A percentile compares a stretch with the other conserved stretches of the same genome.
These are phyloP conservation scores for Sinelater perroti DNA, from an alignment of 2,888 invertebrate species.

Conservation along the genomic window DNA sequence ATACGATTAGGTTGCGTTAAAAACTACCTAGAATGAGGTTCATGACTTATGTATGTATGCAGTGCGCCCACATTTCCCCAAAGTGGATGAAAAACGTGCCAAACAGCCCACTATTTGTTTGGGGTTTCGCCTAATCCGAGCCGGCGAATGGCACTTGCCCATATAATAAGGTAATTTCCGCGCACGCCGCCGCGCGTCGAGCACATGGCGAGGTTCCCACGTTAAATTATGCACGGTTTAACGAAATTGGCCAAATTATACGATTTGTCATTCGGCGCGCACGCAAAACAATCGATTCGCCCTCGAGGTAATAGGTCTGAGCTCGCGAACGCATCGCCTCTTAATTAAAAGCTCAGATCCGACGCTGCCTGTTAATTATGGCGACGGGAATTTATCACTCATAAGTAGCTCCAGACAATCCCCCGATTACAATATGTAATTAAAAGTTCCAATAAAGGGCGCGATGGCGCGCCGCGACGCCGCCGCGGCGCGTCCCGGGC, in stretches of 20 bases:
- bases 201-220: conserved; percentile 17
- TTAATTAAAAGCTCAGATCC: conserved; percentile 36
- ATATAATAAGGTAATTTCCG: conserved; percentile 5
- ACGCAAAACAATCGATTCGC: conserved; percentile 30
- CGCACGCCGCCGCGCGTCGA: neutral
- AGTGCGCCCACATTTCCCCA: too few species aligned
- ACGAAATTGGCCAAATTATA: conserved; percentile 30
- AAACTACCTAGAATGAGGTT: too few species aligned
- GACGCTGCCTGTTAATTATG: conserved; percentile 36
- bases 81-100: neutral
- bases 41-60: too few species aligned
- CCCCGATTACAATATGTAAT: conserved; percentile 39
- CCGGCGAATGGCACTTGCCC: neutral
- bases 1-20: too few species aligned
- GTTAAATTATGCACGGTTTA: conserved; percentile 30
- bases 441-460: conserved; percentile 39
- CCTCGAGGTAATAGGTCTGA: conserved; percentile 25
- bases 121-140: conserved; percentile 11
- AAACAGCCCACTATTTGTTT: conserved; percentile 2
- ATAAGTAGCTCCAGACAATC: conserved; percentile 38
- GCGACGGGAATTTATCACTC: conserved; percentile 37
- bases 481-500: conserved; percentile 18
- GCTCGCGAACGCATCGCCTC: conserved; percentile 28
- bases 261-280: conserved; percentile 27
- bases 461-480: conserved; percentile 24